Evolutionary conservation across 1,140 invertebrate genomes (phyloP), one percentile per base, ranked within the genome.

Genomic region (Cotesia glomerata): DNA sequence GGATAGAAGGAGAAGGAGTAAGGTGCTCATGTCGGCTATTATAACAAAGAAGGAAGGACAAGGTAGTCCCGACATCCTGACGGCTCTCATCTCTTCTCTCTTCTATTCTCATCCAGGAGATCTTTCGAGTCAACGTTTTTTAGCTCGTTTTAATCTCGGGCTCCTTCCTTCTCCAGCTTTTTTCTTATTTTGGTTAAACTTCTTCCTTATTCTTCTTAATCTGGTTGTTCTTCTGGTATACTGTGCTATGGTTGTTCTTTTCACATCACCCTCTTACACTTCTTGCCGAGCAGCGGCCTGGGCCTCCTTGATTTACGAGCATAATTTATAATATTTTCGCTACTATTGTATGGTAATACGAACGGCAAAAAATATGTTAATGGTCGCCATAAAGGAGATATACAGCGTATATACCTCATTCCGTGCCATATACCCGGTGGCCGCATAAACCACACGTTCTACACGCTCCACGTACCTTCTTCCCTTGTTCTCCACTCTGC

Each of bases 261-360:
- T 63, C 72, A 36, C 32, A 72, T 13, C 62, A n/a, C 68, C 67
- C 45, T 35, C 64, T 16, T 52, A 34, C 51, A 14, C n/a, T 54
- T 36, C 72, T 69, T 67, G 68, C 70, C 73, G 54, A 45, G 13
- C 4, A 58, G 11, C 14, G 63, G 34, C 68, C 69, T 71, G 71
- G 72, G 67, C 64, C 69, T 73, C 73, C 79, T 80, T 84, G 79
- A 84, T 84, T 84, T 84, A 84, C 83, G 79, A 77, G 79, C 79
- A 81, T 82, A 84, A 85, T 82, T 85, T 85, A 84, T 85, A 85
- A 85, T 85, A 85, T 85, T 85, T 85, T 84, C 82, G 80, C 83
- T 84, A 82, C 83, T 85, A 85, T 85, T 85, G 84, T 85, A 85
- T 85, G 84, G 81, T 85, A 85, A 85, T 85, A 81, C 79, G 81